phyloP scores from a whole-genome alignment of 2,797 vertebrate genomes.

The Glyptemys insculpta region DNA sequence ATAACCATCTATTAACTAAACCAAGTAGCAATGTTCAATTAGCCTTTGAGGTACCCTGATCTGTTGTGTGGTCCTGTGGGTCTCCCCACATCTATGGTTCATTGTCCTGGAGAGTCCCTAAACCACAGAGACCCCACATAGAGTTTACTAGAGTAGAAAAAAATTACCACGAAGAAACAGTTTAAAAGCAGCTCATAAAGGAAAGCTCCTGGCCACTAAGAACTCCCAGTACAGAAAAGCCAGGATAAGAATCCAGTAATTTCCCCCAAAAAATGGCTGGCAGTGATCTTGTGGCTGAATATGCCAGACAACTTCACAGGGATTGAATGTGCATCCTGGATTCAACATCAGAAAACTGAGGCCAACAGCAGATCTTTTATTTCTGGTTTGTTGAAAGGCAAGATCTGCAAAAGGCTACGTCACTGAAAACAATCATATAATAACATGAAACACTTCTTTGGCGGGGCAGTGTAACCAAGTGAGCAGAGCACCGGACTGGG shows the following conservation, averaged over 20 bases:
- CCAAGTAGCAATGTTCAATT: too few species aligned
- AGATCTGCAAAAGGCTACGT: not conserved
- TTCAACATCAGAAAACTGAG: not conserved
- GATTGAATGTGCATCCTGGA: not conserved
- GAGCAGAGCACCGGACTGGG: not conserved
- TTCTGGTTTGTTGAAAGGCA: not conserved
- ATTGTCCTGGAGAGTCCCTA: too few species aligned
- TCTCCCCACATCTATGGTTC: too few species aligned
- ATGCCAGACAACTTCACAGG: not conserved
- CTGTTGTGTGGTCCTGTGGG: too few species aligned
- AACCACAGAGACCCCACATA: too few species aligned
- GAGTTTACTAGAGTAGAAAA: too few species aligned
- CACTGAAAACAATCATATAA: not conserved
- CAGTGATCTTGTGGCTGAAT: not conserved
- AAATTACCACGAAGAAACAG: not conserved
- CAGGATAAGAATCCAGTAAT: not conserved
- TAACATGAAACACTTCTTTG: fast-evolving
- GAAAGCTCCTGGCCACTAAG: not conserved
- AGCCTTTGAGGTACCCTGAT: too few species aligned
- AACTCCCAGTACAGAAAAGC: not conserved
- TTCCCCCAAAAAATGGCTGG: not conserved
- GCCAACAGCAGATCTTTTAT: not conserved
- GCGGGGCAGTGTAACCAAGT: not conserved
- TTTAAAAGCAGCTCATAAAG: not conserved
- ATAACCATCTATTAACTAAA: too few species aligned